Base-by-base conservation (phyloP, 1,140 invertebrate genomes). In the Platyura marginata region DNA sequence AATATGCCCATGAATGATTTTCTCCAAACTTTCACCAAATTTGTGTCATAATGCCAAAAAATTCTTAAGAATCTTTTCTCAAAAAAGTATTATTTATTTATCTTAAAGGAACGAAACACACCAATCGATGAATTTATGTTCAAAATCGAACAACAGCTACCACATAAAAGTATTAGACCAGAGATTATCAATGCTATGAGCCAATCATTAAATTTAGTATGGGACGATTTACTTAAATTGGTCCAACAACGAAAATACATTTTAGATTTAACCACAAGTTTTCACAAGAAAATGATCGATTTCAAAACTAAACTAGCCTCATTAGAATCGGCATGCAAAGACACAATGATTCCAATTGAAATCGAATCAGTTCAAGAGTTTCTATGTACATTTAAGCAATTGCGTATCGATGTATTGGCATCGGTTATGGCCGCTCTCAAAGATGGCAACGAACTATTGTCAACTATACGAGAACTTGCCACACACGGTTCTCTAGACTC, bases 131-230 rank as follows among this genome's bases (percentile, higher is more conserved):
- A 92, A 62, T 71, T 93, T 41, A 70, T 92, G 37, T 70, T 78
- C 32, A 77, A 86, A 61, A 87, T 87, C 1, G 88, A 93, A 62
- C 75, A 81, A 51, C 64, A 88, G 46, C 81, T 88, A 46, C 74
- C 77, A 18, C 79, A 75, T 4, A 82, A 91, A 55, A 74, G 72
- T 51, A 76, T 79, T 11, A 69, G 77, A 47, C 76, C 74, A 48
- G 81, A 77, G 65, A 81, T 92, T 16, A 89, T 91, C 55, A 76
- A 81, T 41, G 86, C 87, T 2, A 93, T 94, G 89, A 87, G 87
- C 10, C 83, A 89, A 57, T 85, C 83, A 16, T 64, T 94, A 23
- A 80, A 79, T 34, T 70, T 79, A 47, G 86, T 88, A 1, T 94
- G 90, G 90, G 77, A 76, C 52, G 86, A 90, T 55, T 77, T 93